Conservation (phyloP, 2,888 invertebrate genomes). For the Synergus japonicus region DNA sequence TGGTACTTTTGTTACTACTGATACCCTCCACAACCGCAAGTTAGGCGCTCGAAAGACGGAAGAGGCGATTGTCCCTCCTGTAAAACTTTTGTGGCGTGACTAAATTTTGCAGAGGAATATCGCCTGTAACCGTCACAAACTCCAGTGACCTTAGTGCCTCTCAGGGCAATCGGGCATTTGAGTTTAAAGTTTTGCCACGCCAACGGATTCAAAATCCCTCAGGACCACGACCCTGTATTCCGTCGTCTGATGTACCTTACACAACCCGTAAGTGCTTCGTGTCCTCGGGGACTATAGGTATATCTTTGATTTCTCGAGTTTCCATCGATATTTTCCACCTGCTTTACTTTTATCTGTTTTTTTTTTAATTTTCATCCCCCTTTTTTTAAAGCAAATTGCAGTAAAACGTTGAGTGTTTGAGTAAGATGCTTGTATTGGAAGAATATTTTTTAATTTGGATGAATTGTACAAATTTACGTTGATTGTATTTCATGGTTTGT, state of each 20-base stretch:
- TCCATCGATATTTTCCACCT: slow-evolving; percentile 8
- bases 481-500: too few species aligned
- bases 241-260: slow-evolving; percentile 32
- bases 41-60: slow-evolving; percentile 57
- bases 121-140: slow-evolving; percentile 56
- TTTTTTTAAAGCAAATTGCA: neutral
- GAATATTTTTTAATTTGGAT: too few species aligned
- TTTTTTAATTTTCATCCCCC: neutral
- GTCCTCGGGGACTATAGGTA: slow-evolving; percentile 48
- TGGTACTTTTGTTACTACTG: slow-evolving; percentile 4
- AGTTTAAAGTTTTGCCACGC: slow-evolving; percentile 64
- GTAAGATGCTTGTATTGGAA: too few species aligned
- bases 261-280: slow-evolving; percentile 50
- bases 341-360: neutral
- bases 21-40: slow-evolving; percentile 31
- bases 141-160: slow-evolving; percentile 51
- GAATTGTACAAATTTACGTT: too few species aligned
- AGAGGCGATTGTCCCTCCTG: slow-evolving; percentile 57
- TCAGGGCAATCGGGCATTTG: slow-evolving; percentile 55
- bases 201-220: slow-evolving; percentile 57
- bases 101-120: slow-evolving; percentile 64
- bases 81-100: slow-evolving; percentile 60
- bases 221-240: slow-evolving; percentile 56
- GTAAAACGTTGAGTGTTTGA: neutral
- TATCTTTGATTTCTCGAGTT: slow-evolving; percentile 34